Evolutionary conservation across 1,140 invertebrate genomes (phyloP).

Genomic region (Drosophila elegans): DNA sequence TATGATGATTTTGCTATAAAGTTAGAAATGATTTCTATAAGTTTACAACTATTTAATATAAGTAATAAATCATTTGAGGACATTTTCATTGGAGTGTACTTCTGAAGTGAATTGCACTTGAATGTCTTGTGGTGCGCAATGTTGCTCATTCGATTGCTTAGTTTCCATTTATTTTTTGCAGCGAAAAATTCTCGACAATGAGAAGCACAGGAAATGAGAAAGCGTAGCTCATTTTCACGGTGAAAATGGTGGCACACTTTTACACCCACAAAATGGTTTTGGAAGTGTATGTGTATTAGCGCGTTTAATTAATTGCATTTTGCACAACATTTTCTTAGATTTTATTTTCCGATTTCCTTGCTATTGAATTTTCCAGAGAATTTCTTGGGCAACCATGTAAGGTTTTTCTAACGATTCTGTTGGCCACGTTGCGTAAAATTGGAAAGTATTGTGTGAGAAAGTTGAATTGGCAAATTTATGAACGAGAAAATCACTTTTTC

Average conservation of each 20-base stretch:
- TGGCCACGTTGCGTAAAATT: constrained; percentile 68
- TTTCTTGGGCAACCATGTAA: constrained; percentile 13
- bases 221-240: constrained; percentile 65
- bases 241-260: constrained; percentile 15
- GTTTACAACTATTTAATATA: too few relatives aligned
- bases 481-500: constrained; percentile 59
- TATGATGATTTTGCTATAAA: too few relatives aligned
- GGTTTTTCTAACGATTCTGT: constrained; percentile 31
- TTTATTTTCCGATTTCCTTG: constrained; percentile 23
- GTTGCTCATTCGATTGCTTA: constrained; percentile 73
- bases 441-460: constrained; percentile 67
- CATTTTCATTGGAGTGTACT: constrained; percentile 2
- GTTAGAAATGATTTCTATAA: too few relatives aligned
- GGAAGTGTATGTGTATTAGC: constrained; percentile 25
- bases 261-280: constrained; percentile 20
- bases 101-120: constrained; percentile 46
- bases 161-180: constrained; percentile 33
- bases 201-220: constrained; percentile 29
- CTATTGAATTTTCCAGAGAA: constrained; percentile 35
- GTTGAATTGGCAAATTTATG: constrained; percentile 66
- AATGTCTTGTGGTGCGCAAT: constrained; percentile 80
- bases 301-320: constrained; percentile 81
- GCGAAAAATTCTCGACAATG: constrained; percentile 44
- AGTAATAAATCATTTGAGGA: background rate
- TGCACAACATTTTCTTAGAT: constrained; percentile 46